phyloP scores from a whole-genome alignment of 2,888 invertebrate species.

The Drosophila barbarae region DNA sequence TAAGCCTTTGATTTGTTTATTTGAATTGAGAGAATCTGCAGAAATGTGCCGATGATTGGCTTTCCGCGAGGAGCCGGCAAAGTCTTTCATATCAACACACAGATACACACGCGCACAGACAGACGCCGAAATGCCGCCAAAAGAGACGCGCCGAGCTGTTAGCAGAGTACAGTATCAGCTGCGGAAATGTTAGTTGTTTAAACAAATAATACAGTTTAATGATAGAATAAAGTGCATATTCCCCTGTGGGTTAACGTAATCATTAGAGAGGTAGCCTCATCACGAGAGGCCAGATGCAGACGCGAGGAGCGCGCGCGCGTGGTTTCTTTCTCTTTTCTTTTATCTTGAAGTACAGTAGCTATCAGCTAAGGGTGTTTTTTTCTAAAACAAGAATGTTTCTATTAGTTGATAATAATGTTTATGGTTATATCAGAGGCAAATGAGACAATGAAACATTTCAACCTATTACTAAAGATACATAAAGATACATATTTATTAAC shows the following conservation, averaged over 20 bases:
- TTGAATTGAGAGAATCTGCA: neutral
- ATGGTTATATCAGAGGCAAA: too few relatives aligned
- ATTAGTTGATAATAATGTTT: neutral
- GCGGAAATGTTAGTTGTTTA: constrained; percentile 3
- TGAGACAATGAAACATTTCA: too few relatives aligned
- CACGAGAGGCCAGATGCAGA: neutral
- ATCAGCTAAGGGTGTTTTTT: neutral
- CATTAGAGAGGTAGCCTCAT: constrained; percentile 2
- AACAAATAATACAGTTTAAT: neutral
- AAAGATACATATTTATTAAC: too few relatives aligned
- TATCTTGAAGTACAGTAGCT: constrained; percentile 15
- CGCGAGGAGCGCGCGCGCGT: constrained; percentile 25
- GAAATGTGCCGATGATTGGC: neutral
- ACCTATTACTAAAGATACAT: too few relatives aligned
- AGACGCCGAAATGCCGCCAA: constrained; percentile 27
- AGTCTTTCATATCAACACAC: constrained; percentile 6
- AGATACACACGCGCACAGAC: constrained; percentile 12
- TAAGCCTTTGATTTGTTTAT: neutral
- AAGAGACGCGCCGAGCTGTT: constrained; percentile 6
- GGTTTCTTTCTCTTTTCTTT: constrained; percentile 12
- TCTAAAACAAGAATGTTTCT: neutral
- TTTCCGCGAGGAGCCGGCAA: constrained; percentile 12
- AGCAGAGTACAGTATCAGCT: constrained; percentile 20
- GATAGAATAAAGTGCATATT: neutral
- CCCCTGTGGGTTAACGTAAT: neutral